A percentile compares a stretch with the other conserved stretches of the same genome.
phyloP scores from a whole-genome alignment of 2,797 vertebrate species.

The Neopelma chrysocephalum region DNA sequence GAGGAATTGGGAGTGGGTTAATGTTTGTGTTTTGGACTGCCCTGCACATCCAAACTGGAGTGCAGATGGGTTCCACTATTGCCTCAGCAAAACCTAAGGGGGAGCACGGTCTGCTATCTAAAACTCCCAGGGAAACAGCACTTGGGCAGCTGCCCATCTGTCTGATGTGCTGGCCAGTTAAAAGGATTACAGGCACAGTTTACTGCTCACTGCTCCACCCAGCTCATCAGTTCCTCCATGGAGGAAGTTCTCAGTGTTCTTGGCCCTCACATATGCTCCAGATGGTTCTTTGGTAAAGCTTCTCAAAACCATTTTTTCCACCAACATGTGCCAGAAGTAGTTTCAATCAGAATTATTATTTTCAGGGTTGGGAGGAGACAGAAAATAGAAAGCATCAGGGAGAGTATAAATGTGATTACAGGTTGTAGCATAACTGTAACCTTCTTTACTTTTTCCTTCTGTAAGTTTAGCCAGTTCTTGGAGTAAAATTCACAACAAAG shows the following conservation, averaged over 20 bases:
- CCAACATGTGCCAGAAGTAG: neutral
- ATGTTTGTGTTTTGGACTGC: neutral
- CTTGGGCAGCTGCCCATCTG: neutral
- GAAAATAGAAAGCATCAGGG: neutral
- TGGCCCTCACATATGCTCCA: neutral
- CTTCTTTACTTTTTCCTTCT: neutral
- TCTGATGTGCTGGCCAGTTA: neutral
- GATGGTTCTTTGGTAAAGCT: constrained; percentile 31
- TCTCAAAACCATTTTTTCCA: constrained; percentile 2
- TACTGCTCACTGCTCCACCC: neutral
- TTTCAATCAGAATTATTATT: neutral
- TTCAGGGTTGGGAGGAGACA: neutral
- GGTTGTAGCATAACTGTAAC: neutral
- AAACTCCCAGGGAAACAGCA: neutral
- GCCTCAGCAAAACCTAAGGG: neutral
- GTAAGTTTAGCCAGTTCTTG: neutral
- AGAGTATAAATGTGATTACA: neutral
- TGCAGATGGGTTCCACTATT: neutral
- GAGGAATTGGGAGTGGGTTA: neutral
- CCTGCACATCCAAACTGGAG: neutral
- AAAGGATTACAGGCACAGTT: neutral
- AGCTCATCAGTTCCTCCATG: neutral
- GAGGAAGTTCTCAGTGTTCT: neutral
- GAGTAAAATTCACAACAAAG: neutral
- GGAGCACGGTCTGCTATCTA: neutral